A percentile compares a stretch with the other conserved stretches of the same genome.
phyloP scores from a whole-genome alignment of 2,888 invertebrate genomes.

The Noctua janthe region DNA sequence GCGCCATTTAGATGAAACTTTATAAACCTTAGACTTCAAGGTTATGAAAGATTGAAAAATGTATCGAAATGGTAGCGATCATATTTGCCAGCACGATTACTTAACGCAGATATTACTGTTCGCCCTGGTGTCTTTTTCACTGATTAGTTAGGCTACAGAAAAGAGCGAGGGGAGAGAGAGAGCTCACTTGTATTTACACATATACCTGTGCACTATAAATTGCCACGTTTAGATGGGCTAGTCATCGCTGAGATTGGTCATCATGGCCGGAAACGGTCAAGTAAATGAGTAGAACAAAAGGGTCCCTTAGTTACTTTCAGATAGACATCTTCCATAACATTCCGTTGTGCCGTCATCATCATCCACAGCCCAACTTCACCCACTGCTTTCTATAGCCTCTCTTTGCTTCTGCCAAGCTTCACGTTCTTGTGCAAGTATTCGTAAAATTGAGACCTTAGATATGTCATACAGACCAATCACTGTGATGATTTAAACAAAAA shows the following conservation, averaged over 20 bases:
- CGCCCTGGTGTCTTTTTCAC: neutral
- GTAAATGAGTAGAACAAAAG: neutral
- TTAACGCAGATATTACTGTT: neutral
- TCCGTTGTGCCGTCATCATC: neutral
- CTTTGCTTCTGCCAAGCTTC: neutral
- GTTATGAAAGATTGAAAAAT: neutral
- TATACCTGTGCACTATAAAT: neutral
- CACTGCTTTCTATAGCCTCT: neutral
- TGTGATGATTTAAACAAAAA: neutral
- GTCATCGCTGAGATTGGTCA: neutral
- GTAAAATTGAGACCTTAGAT: neutral
- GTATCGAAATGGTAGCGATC: neutral
- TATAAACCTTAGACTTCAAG: neutral
- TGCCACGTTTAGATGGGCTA: neutral
- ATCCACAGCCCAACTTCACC: neutral
- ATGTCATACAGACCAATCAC: neutral
- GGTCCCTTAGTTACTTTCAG: neutral
- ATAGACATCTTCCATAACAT: neutral
- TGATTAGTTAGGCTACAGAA: neutral
- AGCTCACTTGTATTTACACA: neutral
- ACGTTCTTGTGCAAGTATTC: neutral
- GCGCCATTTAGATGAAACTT: constrained; percentile 18
- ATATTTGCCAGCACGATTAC: neutral
- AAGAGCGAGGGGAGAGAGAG: neutral
- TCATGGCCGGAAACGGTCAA: neutral